These are phyloP conservation scores for Selenia dentaria DNA, from an alignment of 2,888 invertebrate genomes.

Conservation along the genomic window DNA sequence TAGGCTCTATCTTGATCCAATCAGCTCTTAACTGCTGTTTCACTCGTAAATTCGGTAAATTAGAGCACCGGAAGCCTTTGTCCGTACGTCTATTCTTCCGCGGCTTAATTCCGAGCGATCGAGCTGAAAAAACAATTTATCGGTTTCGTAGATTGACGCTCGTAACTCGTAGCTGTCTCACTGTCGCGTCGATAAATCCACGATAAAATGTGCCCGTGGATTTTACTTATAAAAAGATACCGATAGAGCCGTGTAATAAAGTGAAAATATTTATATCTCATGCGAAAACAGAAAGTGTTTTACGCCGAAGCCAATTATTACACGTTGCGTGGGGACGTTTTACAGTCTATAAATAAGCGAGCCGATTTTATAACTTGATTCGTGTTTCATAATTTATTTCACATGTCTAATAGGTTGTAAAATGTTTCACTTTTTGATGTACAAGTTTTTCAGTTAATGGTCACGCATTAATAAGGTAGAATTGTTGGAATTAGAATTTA, in stretches of 20 bases:
- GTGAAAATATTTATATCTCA: constrained; percentile 18
- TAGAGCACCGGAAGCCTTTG: constrained; percentile 34
- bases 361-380: constrained; percentile 26
- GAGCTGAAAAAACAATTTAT: constrained; percentile 40
- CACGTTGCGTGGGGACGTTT: constrained; percentile 26
- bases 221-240: constrained; percentile 26
- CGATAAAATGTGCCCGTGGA: constrained; percentile 31
- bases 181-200: constrained; percentile 35
- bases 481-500: too few relatives aligned
- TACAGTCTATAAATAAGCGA: constrained; percentile 27
- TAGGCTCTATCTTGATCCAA: constrained; percentile 35
- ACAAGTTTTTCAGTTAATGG: background rate
- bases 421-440: constrained; percentile 1
- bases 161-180: constrained; percentile 39
- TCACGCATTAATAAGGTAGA: constrained; percentile 5
- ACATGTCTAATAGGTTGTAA: constrained; percentile 3
- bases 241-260: constrained; percentile 23
- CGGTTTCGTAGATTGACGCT: constrained; percentile 39
- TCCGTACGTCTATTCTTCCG: constrained; percentile 33
- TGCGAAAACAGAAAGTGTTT: constrained; percentile 19
- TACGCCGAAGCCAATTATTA: constrained; percentile 28
- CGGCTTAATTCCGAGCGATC: constrained; percentile 32
- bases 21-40: constrained; percentile 35
- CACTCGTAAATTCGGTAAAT: constrained; percentile 36
- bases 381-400: constrained; percentile 17